Percentiles rank a stretch among this genome's conserved stretches.
Conservation (phyloP, 2,797 vertebrate species). For the Cercopithecus diana region DNA sequence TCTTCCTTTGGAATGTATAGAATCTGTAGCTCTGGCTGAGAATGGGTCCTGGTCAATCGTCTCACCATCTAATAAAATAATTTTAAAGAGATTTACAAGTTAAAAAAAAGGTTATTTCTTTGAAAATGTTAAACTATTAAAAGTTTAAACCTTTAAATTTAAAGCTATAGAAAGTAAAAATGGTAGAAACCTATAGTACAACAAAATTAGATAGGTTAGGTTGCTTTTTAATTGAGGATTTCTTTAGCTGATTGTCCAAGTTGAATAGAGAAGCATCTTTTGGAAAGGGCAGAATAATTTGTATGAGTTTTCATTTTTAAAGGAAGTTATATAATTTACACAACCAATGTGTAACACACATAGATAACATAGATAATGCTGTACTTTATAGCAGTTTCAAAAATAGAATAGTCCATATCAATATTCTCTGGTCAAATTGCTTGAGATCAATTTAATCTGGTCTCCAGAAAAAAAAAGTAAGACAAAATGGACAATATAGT, state of each 20-base stretch:
- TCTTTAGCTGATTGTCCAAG: constrained; percentile 16
- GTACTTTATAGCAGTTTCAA: background rate
- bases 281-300: background rate
- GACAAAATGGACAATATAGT: background rate
- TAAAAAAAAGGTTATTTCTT: background rate
- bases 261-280: background rate
- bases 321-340: background rate
- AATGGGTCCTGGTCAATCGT: background rate
- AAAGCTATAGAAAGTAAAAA: constrained; percentile 13
- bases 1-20: background rate
- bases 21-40: background rate
- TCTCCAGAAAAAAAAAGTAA: background rate
- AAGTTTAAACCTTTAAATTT: background rate
- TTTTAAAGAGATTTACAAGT: background rate
- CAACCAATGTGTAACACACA: background rate
- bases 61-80: background rate
- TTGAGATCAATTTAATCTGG: background rate
- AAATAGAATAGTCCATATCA: background rate
- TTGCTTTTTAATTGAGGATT: background rate
- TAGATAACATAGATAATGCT: background rate
- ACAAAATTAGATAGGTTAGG: background rate
- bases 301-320: background rate
- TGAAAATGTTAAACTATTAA: constrained; percentile 3
- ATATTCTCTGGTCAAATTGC: background rate
- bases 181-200: background rate